Evolutionary conservation across 2,888 invertebrate genomes (phyloP), one percentile per base, ranked within the genome.

Genomic region (Amiota minor): DNA sequence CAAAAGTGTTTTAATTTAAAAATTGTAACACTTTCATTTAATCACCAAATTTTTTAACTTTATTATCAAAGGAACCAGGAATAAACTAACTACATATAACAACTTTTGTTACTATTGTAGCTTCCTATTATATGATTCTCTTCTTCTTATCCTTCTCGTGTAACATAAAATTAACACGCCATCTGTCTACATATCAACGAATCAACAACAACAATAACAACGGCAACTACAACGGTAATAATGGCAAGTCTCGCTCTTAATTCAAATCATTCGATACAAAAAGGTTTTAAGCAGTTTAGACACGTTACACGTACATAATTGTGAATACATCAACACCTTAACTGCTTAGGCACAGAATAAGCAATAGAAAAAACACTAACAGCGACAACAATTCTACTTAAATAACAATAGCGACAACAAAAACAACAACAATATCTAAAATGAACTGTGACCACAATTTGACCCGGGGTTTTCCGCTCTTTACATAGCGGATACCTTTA

Each of bases 401-500:
- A 69, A 69, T 35, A 69, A 59, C 70, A 35, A 35, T 35, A 59
- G 46, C 70, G 46, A 47, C 65, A 47, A 35, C 16, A 8, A 46
- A 56, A 72, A 65, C 47, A 47, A 16, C 45, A 46, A 64, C 16
- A n/a, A 65, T 47, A 49, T 35, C 35, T 2, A 65, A 65, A 65
- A 18, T 47, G 65, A 77, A 62, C 81, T 78, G 77, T 79, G 79
- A 82, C 83, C 85, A 83, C 85, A 84, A 84, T 83, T 83, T 82
- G 85, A 85, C 78, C 82, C 81, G 74, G 75, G 84, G 79, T 83
- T 82, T 82, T 83, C 79, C 78, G 81, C 78, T 77, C 84, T 78
- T 82, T 77, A 74, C 77, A 77, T 78, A 75, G 76, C 76, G 77
- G 35, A 35, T 35, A 35, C 35, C 45, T 10, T 35, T 62, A 35